Evolutionary conservation across 2,797 vertebrate genomes (phyloP).

Genomic region (Eulemur mongoz): DNA sequence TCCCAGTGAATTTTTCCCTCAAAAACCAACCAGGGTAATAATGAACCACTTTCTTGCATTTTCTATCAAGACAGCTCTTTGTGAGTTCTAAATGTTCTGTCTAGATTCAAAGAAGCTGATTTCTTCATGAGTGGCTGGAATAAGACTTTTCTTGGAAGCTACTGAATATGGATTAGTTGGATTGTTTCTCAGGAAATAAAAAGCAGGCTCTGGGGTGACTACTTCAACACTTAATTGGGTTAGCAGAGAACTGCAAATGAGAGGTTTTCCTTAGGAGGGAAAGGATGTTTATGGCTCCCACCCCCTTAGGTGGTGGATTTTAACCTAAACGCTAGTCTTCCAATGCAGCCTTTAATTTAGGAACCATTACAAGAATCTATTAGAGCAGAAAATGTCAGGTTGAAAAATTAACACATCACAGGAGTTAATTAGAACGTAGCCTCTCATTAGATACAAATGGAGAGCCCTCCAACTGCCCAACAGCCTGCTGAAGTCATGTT

Average conservation of each 20-base stretch:
- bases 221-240: slow-evolving; percentile 70
- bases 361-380: slow-evolving; percentile 63
- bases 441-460: slow-evolving; percentile 50
- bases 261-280: slow-evolving; percentile 72
- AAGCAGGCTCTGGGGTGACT: slow-evolving; percentile 69
- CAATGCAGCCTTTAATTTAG: slow-evolving; percentile 69
- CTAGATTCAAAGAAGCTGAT: slow-evolving; percentile 58
- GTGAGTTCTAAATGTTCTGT: slow-evolving; percentile 73
- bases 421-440: slow-evolving; percentile 54
- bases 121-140: slow-evolving; percentile 57
- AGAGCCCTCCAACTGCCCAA: not conserved
- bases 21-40: slow-evolving; percentile 78
- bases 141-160: slow-evolving; percentile 73
- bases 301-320: slow-evolving; percentile 63
- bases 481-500: not conserved
- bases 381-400: slow-evolving; percentile 69
- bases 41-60: slow-evolving; percentile 78
- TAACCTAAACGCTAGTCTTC: slow-evolving; percentile 60
- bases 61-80: slow-evolving; percentile 75
- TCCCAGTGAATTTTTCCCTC: slow-evolving; percentile 69
- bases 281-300: slow-evolving; percentile 61
- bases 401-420: slow-evolving; percentile 73
- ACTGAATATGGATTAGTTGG: slow-evolving; percentile 76
- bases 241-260: slow-evolving; percentile 71
- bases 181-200: slow-evolving; percentile 72